These are phyloP conservation scores for Menidia beryllina DNA, from an alignment of 2,113 vertebrate genomes.

Conservation along the genomic window DNA sequence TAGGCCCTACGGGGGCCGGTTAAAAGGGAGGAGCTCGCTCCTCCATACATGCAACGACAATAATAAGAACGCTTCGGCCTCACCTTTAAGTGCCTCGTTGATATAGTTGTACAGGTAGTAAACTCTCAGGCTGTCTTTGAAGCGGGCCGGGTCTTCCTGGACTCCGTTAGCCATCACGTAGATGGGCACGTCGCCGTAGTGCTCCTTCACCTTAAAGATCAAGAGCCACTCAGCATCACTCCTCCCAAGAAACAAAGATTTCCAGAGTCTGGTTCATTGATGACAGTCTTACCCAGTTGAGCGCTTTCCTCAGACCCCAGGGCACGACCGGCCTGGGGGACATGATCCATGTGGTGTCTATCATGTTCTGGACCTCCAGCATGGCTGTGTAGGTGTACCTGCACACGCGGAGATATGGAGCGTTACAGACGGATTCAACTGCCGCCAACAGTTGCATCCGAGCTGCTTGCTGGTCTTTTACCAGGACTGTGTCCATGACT, in stretches of 20 bases:
- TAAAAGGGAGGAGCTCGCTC: not conserved
- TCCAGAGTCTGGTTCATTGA: not conserved
- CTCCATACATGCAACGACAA: not conserved
- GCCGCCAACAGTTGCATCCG: no score
- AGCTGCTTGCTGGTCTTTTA: not conserved
- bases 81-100: conserved; percentile 97
- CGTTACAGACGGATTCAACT: not conserved
- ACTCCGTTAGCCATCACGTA: conserved; percentile 92
- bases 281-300: conserved; percentile 79
- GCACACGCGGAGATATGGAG: conserved; percentile 14
- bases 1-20: conserved; percentile 56
- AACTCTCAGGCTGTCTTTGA: conserved; percentile 88
- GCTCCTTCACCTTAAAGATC: conserved; percentile 84
- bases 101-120: conserved; percentile 94
- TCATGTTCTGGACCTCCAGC: conserved; percentile 90
- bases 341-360: conserved; percentile 91
- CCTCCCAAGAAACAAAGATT: not conserved
- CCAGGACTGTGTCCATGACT: not conserved
- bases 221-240: not conserved
- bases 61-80: conserved; percentile 34
- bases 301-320: conserved; percentile 91
- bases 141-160: conserved; percentile 84
- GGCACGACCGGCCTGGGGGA: conserved; percentile 88
- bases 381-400: conserved; percentile 85
- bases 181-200: conserved; percentile 88